Base-by-base conservation (phyloP, 2,797 vertebrate genomes). In the Trematomus bernacchii region DNA sequence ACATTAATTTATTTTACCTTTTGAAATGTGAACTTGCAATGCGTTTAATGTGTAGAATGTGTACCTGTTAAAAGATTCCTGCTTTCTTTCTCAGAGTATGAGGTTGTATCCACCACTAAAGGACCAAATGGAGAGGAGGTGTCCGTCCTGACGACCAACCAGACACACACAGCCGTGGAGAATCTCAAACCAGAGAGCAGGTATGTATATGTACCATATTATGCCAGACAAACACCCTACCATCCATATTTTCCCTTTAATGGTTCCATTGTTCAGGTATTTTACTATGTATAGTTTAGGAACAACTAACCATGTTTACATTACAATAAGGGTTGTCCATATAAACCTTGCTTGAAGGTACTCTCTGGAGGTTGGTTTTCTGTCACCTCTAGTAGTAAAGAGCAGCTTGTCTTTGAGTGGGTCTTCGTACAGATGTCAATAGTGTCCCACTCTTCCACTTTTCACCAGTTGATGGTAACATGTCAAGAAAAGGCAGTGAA, bases 151-250 rank as follows among this genome's bases (percentile, higher is more conserved):
- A 95, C 95, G 23, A 99, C 98, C 85, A 99, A 99, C 91, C 97
- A 99, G 93, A 99, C 98, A 1, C 96, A 98, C 90, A 97, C 97
- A 70, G 95, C 98, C 0, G 97, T 99, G 91, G 98, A 99, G 95
- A 99, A 99, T 87, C 93, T 99, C 71, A 97, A 96, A 89, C 97
- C 98, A 80, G 94, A 99, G 82, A 99, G 97, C 93, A 99, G 95
- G 98, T 99, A 95, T 82, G 69, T 19, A n/a, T n/a, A n/a, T n/a
- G n/a, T n/a, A 54, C 37, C 23, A 40, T 9, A 40, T 21, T 40
- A 18, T 21, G 47, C 46, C 1, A 16, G 8, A 48, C n/a, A 43
- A 71, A 65, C 33, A 9, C 33, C 33, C 33, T 37, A 66, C 40
- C 23, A 27, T 27, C 27, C 21, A 42, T 12, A 40, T 46, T 15